Conservation (phyloP, 2,888 invertebrate species). For the Campopleginae sp. region DNA sequence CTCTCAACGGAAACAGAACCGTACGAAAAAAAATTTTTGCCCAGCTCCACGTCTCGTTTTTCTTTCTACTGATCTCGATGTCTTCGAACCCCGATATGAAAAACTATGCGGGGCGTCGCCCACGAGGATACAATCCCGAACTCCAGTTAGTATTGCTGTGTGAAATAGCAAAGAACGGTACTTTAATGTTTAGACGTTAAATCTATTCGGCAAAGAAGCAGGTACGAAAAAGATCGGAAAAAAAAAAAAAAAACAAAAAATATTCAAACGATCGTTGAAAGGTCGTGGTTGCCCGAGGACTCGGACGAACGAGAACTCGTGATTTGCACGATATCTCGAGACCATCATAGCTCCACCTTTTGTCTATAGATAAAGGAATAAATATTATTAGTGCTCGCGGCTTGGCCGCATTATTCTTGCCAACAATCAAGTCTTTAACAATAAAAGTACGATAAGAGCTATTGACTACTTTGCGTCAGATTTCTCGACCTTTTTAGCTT, state of each 20-base stretch:
- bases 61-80: background rate
- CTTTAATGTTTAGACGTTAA: constrained; percentile 1
- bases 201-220: background rate
- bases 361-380: background rate
- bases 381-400: background rate
- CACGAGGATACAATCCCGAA: background rate
- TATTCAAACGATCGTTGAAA: background rate
- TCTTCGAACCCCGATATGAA: background rate
- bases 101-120: background rate
- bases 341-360: constrained; percentile 4
- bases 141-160: background rate
- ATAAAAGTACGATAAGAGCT: background rate
- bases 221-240: background rate
- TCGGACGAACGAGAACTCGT: constrained; percentile 3
- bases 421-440: background rate
- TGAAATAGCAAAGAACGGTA: background rate
- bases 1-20: background rate
- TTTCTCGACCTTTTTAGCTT: background rate
- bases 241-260: background rate
- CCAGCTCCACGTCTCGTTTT: background rate
- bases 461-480: background rate
- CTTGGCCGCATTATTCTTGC: background rate
- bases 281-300: constrained; percentile 35
- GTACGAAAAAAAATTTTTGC: background rate
- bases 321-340: background rate